Base-by-base conservation (phyloP, 2,888 invertebrate genomes). In the Zaprionus bogoriensis region DNA sequence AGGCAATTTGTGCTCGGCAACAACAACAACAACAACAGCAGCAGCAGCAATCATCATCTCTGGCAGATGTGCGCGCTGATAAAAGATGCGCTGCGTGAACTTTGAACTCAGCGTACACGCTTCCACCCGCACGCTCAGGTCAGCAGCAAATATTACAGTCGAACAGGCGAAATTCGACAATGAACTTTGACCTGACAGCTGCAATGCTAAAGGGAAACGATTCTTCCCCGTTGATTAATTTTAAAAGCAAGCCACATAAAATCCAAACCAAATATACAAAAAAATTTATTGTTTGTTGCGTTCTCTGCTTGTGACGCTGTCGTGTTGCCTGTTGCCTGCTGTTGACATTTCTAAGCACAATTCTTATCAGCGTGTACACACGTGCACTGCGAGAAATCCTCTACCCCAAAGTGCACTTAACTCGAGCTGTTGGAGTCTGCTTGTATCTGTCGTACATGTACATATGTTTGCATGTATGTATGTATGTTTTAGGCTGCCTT, bases 11-110 rank as follows among this genome's bases (percentile, higher is more conserved):
- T 42, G 51, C 38, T 47, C 59, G 61, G 25, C 32, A 54, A 54
- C 47, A 38, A 22, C 28, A 51, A 19, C 14, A 45, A 27, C 32
- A 47, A 14, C 28, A 60, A 17, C 23, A 50, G 45, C 17, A 36
- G 27, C 17, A 50, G 20, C 23, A 32, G 30, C 19, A 59, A 7
- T 25, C 46, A 7, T 25, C 46, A 65, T 58, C 48, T 66, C 38
- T 47, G 51, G 22, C 41, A 39, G 83, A 82, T 82, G 79, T 51
- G 60, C 54, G 65, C 79, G 59, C 72, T 61, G 86, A 79, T 83
- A 79, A 65, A 64, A 72, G 62, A 61, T 72, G 73, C 67, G 47
- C 41, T 44, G 52, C 39, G 14, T 80, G 80, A 80, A 87, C 80
- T 80, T 84, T 80, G 80, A 80, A 87, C 80, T 62, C 59, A 23